Percentiles rank a stretch among this genome's conserved stretches.
Conservation (phyloP, 2,888 invertebrate species). For the Formica aserva region DNA sequence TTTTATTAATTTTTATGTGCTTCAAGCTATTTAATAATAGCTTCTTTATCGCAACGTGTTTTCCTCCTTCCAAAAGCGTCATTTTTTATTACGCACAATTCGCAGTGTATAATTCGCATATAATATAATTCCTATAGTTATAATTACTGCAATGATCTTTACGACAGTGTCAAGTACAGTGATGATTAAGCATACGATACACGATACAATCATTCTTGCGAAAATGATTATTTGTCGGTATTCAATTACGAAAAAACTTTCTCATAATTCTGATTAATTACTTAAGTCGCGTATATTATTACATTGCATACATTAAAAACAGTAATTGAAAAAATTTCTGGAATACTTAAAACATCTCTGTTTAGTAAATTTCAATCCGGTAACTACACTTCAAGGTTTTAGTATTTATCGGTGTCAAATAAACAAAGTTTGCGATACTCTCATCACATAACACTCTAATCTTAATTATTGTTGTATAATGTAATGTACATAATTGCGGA, state of each 20-base stretch:
- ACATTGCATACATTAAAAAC: background rate
- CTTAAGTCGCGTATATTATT: background rate
- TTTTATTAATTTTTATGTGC: background rate
- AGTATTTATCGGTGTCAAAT: background rate
- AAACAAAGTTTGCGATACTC: background rate
- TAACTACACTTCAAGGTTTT: background rate
- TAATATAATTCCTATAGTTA: background rate
- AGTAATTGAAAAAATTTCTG: background rate
- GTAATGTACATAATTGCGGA: background rate
- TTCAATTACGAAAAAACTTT: background rate
- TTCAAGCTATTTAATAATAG: background rate
- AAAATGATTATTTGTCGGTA: background rate
- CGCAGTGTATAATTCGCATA: background rate
- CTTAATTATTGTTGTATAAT: background rate
- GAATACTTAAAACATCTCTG: background rate
- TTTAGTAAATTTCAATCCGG: background rate
- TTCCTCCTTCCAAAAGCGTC: background rate
- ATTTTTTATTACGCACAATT: background rate
- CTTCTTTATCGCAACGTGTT: background rate
- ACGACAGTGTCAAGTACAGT: background rate
- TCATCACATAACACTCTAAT: background rate
- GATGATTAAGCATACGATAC: background rate
- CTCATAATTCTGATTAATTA: background rate
- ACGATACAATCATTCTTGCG: background rate
- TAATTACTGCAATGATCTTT: background rate